Conservation (phyloP, 2,113 vertebrate genomes). For the Aphyosemion australe region DNA sequence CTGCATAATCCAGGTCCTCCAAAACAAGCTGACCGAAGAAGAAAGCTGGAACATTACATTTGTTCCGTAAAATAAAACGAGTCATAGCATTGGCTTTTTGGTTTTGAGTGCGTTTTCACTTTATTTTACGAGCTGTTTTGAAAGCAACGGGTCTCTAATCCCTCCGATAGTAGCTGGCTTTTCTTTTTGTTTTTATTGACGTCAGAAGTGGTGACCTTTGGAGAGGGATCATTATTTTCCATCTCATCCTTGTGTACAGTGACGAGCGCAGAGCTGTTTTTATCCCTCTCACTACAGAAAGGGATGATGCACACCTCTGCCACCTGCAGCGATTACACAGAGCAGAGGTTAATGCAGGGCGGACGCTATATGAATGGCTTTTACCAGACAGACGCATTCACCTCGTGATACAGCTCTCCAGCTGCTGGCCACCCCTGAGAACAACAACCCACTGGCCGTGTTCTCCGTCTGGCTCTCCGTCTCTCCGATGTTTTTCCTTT, state of each 20-base stretch:
- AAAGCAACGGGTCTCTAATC: slow-evolving; percentile 18
- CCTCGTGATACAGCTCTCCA: slow-evolving; percentile 15
- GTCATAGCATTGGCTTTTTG: too few relatives aligned
- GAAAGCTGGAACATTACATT: background rate
- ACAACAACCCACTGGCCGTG: background rate
- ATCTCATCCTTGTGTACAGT: slow-evolving; percentile 76
- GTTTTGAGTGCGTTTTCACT: background rate
- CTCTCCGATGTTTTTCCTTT: slow-evolving; percentile 5
- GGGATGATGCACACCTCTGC: slow-evolving; percentile 46
- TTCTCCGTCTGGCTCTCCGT: slow-evolving; percentile 6
- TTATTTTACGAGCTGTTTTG: background rate
- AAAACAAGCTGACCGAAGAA: background rate
- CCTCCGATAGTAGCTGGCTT: slow-evolving; percentile 36
- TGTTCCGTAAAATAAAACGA: too few relatives aligned
- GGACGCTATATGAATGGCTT: slow-evolving; percentile 54
- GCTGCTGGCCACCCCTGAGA: slow-evolving; percentile 26
- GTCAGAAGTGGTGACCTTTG: slow-evolving; percentile 81
- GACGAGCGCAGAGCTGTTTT: slow-evolving; percentile 62
- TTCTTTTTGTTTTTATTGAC: slow-evolving; percentile 79
- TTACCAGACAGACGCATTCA: slow-evolving; percentile 64
- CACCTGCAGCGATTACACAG: slow-evolving; percentile 64
- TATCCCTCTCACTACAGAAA: slow-evolving; percentile 58
- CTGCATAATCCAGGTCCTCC: background rate
- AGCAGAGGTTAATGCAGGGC: slow-evolving; percentile 78
- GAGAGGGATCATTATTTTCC: slow-evolving; percentile 79